A percentile compares a stretch with the other conserved stretches of the same genome.
Conservation (phyloP, 2,888 invertebrate genomes). For the Hydroisotoma schaefferi region DNA sequence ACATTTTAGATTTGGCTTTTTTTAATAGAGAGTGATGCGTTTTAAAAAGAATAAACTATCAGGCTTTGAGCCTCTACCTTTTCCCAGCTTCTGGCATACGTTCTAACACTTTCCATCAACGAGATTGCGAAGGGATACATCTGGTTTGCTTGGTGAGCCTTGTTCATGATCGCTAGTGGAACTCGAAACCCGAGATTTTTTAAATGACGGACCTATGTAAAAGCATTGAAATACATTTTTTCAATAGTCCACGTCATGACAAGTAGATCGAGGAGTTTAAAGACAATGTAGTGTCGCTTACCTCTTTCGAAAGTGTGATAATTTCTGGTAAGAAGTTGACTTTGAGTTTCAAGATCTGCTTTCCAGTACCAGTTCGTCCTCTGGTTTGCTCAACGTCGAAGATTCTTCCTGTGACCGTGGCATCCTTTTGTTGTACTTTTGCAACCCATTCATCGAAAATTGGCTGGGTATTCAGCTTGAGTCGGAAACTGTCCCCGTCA, state of each 20-base stretch:
- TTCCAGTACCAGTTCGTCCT: slow-evolving; percentile 53
- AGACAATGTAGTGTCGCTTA: too few species aligned
- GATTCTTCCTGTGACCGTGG: slow-evolving; percentile 90
- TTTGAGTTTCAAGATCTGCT: slow-evolving; percentile 65
- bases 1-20: slow-evolving; percentile 46
- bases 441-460: slow-evolving; percentile 98
- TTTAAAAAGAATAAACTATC: too few species aligned
- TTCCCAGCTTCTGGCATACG: slow-evolving; percentile 94
- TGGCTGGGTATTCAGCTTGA: slow-evolving; percentile 92
- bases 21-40: too few species aligned
- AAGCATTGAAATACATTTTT: slow-evolving; percentile 10
- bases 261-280: too few species aligned
- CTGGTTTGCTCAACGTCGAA: slow-evolving; percentile 75
- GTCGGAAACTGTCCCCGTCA: slow-evolving; percentile 95
- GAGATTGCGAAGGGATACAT: slow-evolving; percentile 98
- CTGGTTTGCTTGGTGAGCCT: slow-evolving; percentile 97
- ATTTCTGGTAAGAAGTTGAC: slow-evolving; percentile 96
- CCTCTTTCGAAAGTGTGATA: slow-evolving; percentile 97
- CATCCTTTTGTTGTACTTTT: slow-evolving; percentile 87
- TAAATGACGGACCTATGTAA: slow-evolving; percentile 71
- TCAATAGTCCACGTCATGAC: background rate
- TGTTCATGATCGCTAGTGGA: slow-evolving; percentile 96
- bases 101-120: slow-evolving; percentile 92
- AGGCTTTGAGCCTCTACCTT: too few species aligned
- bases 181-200: slow-evolving; percentile 95